Base-by-base conservation (phyloP, 2,113 vertebrate species). In the Dipodomys merriami region DNA sequence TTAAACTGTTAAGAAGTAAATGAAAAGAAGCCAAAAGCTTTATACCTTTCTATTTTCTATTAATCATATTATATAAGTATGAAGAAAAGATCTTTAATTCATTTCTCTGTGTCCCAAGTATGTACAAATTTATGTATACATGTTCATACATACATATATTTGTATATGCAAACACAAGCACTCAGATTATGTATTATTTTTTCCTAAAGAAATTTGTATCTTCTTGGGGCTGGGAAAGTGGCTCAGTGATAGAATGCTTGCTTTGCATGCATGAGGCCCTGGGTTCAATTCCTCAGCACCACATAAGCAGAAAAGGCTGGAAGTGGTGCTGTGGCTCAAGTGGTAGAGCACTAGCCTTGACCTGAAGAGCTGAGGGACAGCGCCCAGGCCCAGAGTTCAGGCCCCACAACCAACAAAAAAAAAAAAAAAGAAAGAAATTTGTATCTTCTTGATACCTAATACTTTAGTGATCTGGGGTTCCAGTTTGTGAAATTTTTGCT, bases 101-200 rank as follows among this genome's bases (percentile, higher is more conserved):
- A 39, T 35, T 72, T 53, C 71, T 16, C 0, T 11, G 62, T 8
- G 68, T 79, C 29, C 39, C 39, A 39, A 6, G 3, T 13, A 33
- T 1, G 33, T 9, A 46, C 7, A 49, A 15, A 1, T 11, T 46
- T 69, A 44, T 5, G 2, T 35, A 3, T 7, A 25, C 0, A 46
- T 9, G 27, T 1, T 29, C 23, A 3, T 23, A 57, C 62, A 35
- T 4, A 13, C n/a, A 30, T 68, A 33, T 72, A 9, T 46, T 57
- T 23, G n/a, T 19, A 68, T 60, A 35, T 76, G 3, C 44, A 73
- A 46, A 83, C 6, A 22, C 0, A 22, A 18, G 9, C 11, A 69
- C 9, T 5, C 65, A 84, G 7, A 88, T 1, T 39, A n/a, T 9
- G 25, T 5, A 18, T 15, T 78, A 22, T 16, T 78, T 91, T 3